Percentiles rank a stretch among this genome's conserved stretches.
Evolutionary conservation across 2,888 invertebrate species (phyloP).

Genomic region (Sinelater perroti): DNA sequence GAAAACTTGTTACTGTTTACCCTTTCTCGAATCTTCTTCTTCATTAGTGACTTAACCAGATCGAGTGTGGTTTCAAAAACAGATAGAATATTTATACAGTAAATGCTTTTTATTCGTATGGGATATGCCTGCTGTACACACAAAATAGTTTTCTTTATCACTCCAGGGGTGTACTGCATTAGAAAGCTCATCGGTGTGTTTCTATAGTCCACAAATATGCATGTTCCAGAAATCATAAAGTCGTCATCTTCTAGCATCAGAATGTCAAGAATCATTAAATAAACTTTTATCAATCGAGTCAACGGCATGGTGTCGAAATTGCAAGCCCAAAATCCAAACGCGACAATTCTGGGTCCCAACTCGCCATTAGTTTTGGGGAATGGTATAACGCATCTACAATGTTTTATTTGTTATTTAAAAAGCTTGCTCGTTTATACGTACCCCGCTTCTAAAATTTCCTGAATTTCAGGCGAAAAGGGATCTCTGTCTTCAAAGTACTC

Average conservation of each 20-base stretch:
- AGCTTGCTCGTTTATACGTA: conserved; percentile 43
- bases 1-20: no score
- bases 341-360: conserved; percentile 1
- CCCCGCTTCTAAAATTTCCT: conserved; percentile 58
- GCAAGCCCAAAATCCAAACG: background rate
- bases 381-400: background rate
- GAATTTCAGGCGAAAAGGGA: conserved; percentile 52
- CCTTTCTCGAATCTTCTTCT: background rate
- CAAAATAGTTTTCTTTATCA: conserved; percentile 63
- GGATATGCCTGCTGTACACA: conserved; percentile 63
- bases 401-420: background rate
- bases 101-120: conserved; percentile 65
- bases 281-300: conserved; percentile 59
- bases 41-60: conserved; percentile 17
- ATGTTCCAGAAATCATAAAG: conserved; percentile 63
- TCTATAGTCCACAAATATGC: conserved; percentile 58
- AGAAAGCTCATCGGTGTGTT: conserved; percentile 44
- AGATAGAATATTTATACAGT: conserved; percentile 46
- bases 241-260: conserved; percentile 68
- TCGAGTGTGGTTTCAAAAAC: conserved; percentile 5
- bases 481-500: conserved; percentile 66
- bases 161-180: conserved; percentile 61
- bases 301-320: conserved; percentile 1
- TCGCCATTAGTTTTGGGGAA: background rate
- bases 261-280: conserved; percentile 66